phyloP scores from a whole-genome alignment of 2,113 vertebrate genomes.

The Atlantisia rogersi region DNA sequence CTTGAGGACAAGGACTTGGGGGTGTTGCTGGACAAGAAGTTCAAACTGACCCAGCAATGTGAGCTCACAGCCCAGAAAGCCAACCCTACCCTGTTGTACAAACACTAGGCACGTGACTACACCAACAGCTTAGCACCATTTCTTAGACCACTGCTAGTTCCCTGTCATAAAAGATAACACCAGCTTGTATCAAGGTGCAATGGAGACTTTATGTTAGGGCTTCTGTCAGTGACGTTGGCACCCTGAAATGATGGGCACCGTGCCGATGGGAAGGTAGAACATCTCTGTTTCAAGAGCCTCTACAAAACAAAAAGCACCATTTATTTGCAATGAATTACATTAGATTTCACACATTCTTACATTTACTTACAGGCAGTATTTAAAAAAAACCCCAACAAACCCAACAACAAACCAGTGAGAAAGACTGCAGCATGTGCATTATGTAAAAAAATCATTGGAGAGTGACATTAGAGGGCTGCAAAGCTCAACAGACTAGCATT shows the following conservation, averaged over 20 bases:
- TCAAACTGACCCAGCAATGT: too few relatives aligned
- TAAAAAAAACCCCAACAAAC: neutral
- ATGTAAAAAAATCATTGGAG: neutral
- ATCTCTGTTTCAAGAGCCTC: neutral
- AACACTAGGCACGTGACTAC: neutral
- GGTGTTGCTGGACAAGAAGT: too few relatives aligned
- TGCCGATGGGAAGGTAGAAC: neutral
- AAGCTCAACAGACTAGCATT: neutral
- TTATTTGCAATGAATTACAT: neutral
- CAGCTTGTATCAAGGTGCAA: neutral
- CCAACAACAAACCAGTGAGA: neutral
- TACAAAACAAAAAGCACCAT: neutral
- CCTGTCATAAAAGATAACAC: neutral
- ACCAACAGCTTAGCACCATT: neutral
- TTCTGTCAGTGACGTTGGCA: neutral
- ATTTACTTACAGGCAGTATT: neutral
- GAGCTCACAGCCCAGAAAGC: too few relatives aligned
- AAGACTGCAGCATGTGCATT: neutral
- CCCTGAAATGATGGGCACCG: neutral
- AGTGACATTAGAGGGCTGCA: neutral
- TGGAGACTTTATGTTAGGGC: neutral
- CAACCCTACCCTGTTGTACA: neutral
- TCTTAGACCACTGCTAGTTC: neutral
- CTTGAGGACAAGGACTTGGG: too few relatives aligned
- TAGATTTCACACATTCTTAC: neutral